phyloP scores from a whole-genome alignment of 2,888 invertebrate species.

The Alcis repandata region DNA sequence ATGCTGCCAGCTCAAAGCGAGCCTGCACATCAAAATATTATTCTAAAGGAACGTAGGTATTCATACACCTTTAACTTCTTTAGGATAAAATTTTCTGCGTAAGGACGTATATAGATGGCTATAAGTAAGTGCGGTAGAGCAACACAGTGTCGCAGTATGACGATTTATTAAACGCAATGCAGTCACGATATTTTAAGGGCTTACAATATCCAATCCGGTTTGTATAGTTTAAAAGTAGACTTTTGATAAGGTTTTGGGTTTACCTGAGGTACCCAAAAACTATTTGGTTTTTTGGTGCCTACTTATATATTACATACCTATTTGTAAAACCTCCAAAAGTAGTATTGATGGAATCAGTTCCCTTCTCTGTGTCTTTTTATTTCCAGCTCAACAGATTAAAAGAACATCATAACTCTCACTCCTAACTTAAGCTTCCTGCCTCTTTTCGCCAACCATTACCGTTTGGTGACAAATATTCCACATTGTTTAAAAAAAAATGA shows the following conservation, averaged over 20 bases:
- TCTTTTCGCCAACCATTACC: no score
- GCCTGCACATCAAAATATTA: slow-evolving; percentile 70
- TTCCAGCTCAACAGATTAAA: background rate
- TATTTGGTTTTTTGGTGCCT: no score
- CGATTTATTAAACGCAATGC: background rate
- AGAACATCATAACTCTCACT: no score
- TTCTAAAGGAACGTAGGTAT: no score
- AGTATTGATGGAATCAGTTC: background rate
- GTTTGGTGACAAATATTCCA: no score
- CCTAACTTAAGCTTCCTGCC: no score
- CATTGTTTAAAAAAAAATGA: no score
- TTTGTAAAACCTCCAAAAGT: no score
- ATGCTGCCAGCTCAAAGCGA: slow-evolving; percentile 89
- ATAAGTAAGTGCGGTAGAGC: background rate
- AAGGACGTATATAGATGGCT: background rate
- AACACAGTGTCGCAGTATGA: background rate
- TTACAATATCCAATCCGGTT: background rate
- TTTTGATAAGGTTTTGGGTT: no score
- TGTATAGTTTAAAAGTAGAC: background rate
- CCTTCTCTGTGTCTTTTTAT: background rate
- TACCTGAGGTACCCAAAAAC: no score
- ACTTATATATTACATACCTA: no score
- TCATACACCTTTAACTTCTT: background rate
- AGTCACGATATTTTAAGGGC: background rate
- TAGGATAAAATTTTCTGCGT: no score